Base-by-base conservation (phyloP, 2,888 invertebrate species). In the Dendrolimus pini region DNA sequence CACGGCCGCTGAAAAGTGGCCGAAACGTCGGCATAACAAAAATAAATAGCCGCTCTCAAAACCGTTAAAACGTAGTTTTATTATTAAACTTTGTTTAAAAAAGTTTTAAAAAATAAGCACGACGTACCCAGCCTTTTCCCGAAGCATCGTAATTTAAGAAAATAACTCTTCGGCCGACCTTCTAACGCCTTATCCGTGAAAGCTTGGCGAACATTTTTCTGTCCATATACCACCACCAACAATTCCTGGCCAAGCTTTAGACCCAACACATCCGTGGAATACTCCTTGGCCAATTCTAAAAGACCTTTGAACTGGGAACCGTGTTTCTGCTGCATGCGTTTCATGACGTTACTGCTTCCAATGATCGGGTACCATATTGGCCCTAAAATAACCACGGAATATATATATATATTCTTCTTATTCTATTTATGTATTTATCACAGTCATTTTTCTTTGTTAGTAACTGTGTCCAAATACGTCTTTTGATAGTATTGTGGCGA, bases 91-190 rank as follows among this genome's bases (percentile, higher is more conserved):
- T 30, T 6, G 6, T 30, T 30, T 3, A 6, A 30, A 30, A 30
- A 30, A 30, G 3, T 3, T 30, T 30, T 3, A 6, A 30, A 6
- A 30, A 30, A 30, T 30, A 30, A 30, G 30, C 6, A 30, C 6
- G 30, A 30, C 30, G 30, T 75, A 94, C 95, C 95, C 64, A 92
- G 82, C 77, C 93, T 85, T 75, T 93, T 92, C 13, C 94, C 94
- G 62, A 94, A 93, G 41, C 94, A 92, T 59, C 95, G 88, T 60
- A 94, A 77, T 63, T 92, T 88, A 66, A 94, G 92, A 71, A 95
- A 94, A 72, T 94, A 95, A 41, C 93, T 94, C 65, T 94, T 92
- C 0, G 95, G 95, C 60, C 95, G 88, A 0, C 94, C 94, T 69
- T 94, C 94, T 66, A 95, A 94, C 60, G 93, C 93, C 14, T 93